A percentile compares a stretch with the other conserved stretches of the same genome.
These are phyloP conservation scores for Chionoecetes opilio DNA, from an alignment of 1,140 invertebrate species.

Conservation along the genomic window DNA sequence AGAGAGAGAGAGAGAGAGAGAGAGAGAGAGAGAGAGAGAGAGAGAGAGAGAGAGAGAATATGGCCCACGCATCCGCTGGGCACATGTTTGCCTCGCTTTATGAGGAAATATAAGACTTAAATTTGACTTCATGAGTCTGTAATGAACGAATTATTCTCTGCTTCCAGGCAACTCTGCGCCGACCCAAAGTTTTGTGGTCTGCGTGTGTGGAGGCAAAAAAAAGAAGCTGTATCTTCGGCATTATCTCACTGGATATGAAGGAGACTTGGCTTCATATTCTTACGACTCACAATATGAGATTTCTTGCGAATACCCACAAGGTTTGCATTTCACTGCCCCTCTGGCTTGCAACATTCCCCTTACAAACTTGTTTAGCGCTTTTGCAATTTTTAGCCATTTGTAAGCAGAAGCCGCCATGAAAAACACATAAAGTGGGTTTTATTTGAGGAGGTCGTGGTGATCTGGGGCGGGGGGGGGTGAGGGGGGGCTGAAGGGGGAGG, in stretches of 20 bases:
- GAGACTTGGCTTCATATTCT: neutral
- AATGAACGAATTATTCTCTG: conserved; percentile 63
- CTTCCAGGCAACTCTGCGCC: neutral
- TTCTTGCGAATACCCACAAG: neutral
- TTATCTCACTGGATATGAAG: neutral
- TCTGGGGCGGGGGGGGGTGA: conserved; percentile 56
- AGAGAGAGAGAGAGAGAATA: too few relatives aligned
- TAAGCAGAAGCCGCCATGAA: conserved; percentile 77
- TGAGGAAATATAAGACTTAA: conserved; percentile 56
- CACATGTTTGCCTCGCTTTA: conserved; percentile 52
- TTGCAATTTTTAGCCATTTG: conserved; percentile 77
- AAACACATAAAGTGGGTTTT: conserved; percentile 74
- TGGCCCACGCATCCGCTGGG: neutral
- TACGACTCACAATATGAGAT: neutral
- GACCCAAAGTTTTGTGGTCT: neutral
- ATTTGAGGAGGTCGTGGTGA: conserved; percentile 75
- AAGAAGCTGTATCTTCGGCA: neutral
- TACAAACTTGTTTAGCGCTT: conserved; percentile 71
- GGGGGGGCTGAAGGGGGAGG: too few relatives aligned
- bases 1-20: too few relatives aligned
- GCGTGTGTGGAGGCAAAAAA: too few relatives aligned
- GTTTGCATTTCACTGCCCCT: conserved; percentile 61
- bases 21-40: too few relatives aligned
- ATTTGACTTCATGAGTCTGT: conserved; percentile 59
- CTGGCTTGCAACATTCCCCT: conserved; percentile 63